Conservation (phyloP, 2,888 invertebrate species). For the Ectropis crepuscularia region DNA sequence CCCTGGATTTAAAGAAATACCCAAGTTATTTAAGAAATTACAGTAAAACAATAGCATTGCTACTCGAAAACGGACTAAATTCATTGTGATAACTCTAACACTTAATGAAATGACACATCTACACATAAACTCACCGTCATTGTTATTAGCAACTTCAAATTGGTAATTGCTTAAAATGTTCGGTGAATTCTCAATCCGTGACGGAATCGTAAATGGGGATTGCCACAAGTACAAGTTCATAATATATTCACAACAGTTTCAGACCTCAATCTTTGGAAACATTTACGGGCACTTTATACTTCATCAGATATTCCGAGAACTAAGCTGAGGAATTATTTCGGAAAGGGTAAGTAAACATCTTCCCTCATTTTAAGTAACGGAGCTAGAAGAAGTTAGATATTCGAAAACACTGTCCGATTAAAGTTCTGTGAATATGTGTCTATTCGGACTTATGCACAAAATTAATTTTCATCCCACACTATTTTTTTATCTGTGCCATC, state of each 20-base stretch:
- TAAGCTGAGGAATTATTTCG: constrained; percentile 39
- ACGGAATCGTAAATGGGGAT: constrained; percentile 31
- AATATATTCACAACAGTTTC: constrained; percentile 55
- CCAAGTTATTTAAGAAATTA: too few relatives aligned
- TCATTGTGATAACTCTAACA: constrained; percentile 6
- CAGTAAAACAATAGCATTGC: too few relatives aligned
- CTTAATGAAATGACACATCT: constrained; percentile 18
- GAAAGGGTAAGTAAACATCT: constrained; percentile 39
- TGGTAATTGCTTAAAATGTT: constrained; percentile 31
- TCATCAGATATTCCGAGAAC: constrained; percentile 54
- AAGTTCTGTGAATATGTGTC: too few relatives aligned
- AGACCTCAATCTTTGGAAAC: constrained; percentile 56
- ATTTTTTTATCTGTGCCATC: too few relatives aligned
- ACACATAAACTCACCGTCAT: constrained; percentile 13
- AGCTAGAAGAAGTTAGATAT: constrained; percentile 1
- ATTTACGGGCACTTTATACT: constrained; percentile 56
- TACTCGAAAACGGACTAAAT: too few relatives aligned
- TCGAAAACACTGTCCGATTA: too few relatives aligned
- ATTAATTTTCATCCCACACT: too few relatives aligned
- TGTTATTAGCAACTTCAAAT: constrained; percentile 27
- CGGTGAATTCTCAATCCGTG: constrained; percentile 28
- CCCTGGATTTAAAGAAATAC: too few relatives aligned
- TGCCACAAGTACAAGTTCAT: constrained; percentile 48
- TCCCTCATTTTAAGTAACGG: constrained; percentile 8
- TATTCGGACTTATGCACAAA: too few relatives aligned